These are phyloP conservation scores for Umimayanthus kanabou DNA, from an alignment of 92 coral and sea anemone genomes.

Conservation along the genomic window DNA sequence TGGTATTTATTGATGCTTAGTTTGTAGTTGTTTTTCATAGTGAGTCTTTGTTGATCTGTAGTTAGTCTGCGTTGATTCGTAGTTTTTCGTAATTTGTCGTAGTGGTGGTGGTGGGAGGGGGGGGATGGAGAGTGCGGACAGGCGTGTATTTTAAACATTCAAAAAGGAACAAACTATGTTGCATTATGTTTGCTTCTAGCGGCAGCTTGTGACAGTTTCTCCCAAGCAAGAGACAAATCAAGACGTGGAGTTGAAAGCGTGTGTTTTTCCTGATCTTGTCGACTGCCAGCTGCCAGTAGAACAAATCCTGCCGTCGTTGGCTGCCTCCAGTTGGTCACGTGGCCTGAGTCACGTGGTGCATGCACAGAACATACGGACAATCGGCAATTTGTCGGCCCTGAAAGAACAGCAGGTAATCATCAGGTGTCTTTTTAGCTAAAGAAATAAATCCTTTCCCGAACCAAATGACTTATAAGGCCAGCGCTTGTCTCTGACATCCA, in stretches of 20 bases:
- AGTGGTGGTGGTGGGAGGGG: no score
- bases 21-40: no score
- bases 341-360: slow-evolving; percentile 98
- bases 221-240: slow-evolving; percentile 36
- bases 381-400: slow-evolving; percentile 91
- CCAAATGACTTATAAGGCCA: no score
- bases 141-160: no score
- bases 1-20: neutral
- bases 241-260: slow-evolving; percentile 43
- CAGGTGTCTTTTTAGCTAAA: no score
- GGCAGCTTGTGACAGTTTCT: slow-evolving; percentile 51
- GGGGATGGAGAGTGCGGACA: no score
- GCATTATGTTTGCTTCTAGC: slow-evolving; percentile 45
- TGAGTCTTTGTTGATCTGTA: no score
- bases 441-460: no score
- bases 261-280: slow-evolving; percentile 88
- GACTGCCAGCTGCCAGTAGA: slow-evolving; percentile 94
- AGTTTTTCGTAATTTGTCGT: no score
- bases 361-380: slow-evolving; percentile 96
- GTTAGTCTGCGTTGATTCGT: no score
- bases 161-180: no score
- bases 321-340: slow-evolving; percentile 92
- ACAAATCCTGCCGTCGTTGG: slow-evolving; percentile 92
- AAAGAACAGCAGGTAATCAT: slow-evolving; percentile 75
- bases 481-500: no score